Conservation (phyloP, 2,113 vertebrate species). For the Neoarius graeffei region DNA sequence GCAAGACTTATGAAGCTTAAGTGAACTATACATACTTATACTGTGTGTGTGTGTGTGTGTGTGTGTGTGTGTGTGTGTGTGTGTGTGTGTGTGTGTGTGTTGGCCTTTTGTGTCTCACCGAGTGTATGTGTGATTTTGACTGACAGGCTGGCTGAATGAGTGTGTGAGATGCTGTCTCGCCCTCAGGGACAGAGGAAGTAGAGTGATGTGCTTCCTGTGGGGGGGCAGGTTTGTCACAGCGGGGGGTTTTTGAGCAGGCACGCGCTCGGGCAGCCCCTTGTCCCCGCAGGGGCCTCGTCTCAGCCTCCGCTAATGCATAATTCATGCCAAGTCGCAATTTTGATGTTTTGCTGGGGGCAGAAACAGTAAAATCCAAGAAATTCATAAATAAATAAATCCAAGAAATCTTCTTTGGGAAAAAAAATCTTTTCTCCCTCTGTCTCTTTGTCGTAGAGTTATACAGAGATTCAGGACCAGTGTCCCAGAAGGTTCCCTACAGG, state of each 20-base stretch:
- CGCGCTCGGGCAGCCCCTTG: slow-evolving; percentile 5
- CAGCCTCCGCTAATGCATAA: slow-evolving; percentile 26
- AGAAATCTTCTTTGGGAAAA: slow-evolving; percentile 3
- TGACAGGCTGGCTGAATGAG: slow-evolving; percentile 9
- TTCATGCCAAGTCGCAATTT: slow-evolving; percentile 24
- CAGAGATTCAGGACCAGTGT: not conserved
- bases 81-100: not conserved
- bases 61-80: not conserved
- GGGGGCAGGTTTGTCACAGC: slow-evolving; percentile 17
- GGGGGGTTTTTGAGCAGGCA: slow-evolving; percentile 11
- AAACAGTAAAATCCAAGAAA: slow-evolving; percentile 23
- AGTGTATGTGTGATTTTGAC: slow-evolving; percentile 4
- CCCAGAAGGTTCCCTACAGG: not conserved
- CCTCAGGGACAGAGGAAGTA: slow-evolving; percentile 26
- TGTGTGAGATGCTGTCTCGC: slow-evolving; percentile 13
- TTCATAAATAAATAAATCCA: slow-evolving; percentile 33
- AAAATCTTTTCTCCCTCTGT: not conserved
- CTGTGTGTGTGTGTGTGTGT: slow-evolving; percentile 2
- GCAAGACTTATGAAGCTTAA: not conserved
- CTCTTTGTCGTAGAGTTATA: not conserved
- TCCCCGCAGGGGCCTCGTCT: slow-evolving; percentile 25
- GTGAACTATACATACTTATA: no score
- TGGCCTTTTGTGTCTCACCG: not conserved
- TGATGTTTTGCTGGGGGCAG: slow-evolving; percentile 32
- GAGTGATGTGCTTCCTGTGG: slow-evolving; percentile 32